phyloP scores from a whole-genome alignment of 2,888 invertebrate species.

The Trachelus stipa region DNA sequence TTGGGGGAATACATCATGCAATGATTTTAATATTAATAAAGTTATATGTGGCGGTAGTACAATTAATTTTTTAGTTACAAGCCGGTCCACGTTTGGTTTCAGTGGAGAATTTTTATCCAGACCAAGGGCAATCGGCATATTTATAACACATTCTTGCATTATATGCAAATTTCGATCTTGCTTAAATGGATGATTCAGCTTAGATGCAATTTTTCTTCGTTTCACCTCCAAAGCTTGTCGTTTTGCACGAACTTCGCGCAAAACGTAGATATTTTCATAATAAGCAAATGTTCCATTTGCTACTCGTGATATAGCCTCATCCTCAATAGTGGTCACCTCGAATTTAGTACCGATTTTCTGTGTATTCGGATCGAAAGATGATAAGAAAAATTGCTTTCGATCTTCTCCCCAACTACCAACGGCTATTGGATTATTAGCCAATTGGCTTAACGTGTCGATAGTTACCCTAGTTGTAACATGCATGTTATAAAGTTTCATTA shows the following conservation, averaged over 20 bases:
- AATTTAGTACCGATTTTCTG: constrained; percentile 77
- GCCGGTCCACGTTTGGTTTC: constrained; percentile 76
- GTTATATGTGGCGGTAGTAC: not conserved
- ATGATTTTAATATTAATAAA: not conserved
- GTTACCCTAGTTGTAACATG: constrained; percentile 71
- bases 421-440: constrained; percentile 75
- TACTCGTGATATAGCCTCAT: constrained; percentile 75
- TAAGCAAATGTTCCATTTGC: constrained; percentile 80
- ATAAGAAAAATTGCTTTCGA: constrained; percentile 77
- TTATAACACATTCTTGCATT: constrained; percentile 84
- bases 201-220: constrained; percentile 47
- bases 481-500: not conserved
- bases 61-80: constrained; percentile 54
- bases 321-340: constrained; percentile 73
- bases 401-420: constrained; percentile 81
- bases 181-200: constrained; percentile 24
- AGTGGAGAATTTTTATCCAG: constrained; percentile 85
- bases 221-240: constrained; percentile 66
- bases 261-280: constrained; percentile 81
- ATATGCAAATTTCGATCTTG: constrained; percentile 76
- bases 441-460: constrained; percentile 79
- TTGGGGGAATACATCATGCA: not conserved
- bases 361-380: constrained; percentile 76
- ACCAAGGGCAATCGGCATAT: constrained; percentile 85
- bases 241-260: constrained; percentile 75